These are phyloP conservation scores for Boleophthalmus pectinirostris DNA, from an alignment of 2,113 vertebrate species.

Conservation along the genomic window DNA sequence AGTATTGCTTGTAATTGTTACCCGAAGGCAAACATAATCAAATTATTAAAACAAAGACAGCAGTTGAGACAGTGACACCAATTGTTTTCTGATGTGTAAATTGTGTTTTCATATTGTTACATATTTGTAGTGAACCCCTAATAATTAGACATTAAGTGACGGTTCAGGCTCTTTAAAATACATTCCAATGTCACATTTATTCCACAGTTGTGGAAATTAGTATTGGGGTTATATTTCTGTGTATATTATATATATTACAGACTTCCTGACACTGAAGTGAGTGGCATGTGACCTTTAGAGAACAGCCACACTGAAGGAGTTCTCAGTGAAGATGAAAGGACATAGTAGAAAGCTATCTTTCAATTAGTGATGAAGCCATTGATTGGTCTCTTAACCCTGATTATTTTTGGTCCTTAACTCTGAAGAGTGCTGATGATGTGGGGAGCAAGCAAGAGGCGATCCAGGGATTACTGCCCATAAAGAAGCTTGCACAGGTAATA, in stretches of 20 bases:
- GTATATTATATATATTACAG: not conserved
- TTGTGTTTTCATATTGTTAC: not conserved
- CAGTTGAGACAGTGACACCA: slow-evolving; percentile 2
- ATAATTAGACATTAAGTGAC: not conserved
- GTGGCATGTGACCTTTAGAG: slow-evolving; percentile 58
- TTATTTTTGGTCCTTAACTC: slow-evolving; percentile 32
- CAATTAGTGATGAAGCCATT: slow-evolving; percentile 75
- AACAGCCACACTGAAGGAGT: slow-evolving; percentile 49
- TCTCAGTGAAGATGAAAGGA: slow-evolving; percentile 63
- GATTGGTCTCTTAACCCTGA: slow-evolving; percentile 60
- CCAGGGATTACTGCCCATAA: slow-evolving; percentile 74
- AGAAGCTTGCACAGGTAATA: slow-evolving; percentile 82
- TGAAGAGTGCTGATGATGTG: slow-evolving; percentile 39
- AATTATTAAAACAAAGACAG: slow-evolving; percentile 10
- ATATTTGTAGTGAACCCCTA: not conserved
- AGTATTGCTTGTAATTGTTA: slow-evolving; percentile 11
- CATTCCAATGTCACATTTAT: not conserved
- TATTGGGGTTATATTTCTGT: not conserved
- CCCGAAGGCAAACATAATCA: not conserved
- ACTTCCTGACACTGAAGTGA: slow-evolving; percentile 16
- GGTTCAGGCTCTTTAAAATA: not conserved
- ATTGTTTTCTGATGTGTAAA: not conserved
- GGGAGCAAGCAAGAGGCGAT: slow-evolving; percentile 32
- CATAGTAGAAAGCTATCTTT: slow-evolving; percentile 59
- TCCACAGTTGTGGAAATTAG: not conserved